A percentile compares a stretch with the other conserved stretches of the same genome.
phyloP scores from a whole-genome alignment of 23 tunicate species.

The Corella eumyota region DNA sequence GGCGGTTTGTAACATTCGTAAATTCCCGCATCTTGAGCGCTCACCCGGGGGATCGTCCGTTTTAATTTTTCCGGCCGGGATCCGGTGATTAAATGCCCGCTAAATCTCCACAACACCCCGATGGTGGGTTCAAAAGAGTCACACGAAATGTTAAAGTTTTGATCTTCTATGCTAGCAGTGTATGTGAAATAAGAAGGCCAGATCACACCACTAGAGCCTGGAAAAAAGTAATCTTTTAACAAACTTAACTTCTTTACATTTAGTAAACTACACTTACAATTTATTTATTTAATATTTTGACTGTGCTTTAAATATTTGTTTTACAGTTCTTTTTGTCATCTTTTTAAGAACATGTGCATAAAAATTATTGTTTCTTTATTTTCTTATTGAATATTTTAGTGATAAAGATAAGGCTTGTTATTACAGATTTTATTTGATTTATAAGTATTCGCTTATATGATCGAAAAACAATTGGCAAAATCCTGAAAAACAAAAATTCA shows the following conservation, averaged over 20 bases:
- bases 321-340: too few relatives aligned
- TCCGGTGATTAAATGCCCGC: slow-evolving; percentile 30
- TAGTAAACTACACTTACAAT: too few relatives aligned
- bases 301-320: too few relatives aligned
- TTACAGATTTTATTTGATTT: too few relatives aligned
- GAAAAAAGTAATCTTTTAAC: too few relatives aligned
- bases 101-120: slow-evolving; percentile 40
- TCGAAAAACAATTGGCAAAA: too few relatives aligned
- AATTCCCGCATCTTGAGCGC: slow-evolving; percentile 48
- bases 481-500: too few relatives aligned
- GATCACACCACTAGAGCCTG: slow-evolving; percentile 55
- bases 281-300: too few relatives aligned
- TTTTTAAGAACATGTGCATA: too few relatives aligned
- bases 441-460: too few relatives aligned
- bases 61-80: slow-evolving; percentile 4
- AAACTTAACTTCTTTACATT: too few relatives aligned
- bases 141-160: slow-evolving; percentile 22
- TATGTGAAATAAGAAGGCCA: slow-evolving; percentile 76
- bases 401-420: too few relatives aligned
- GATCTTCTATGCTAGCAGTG: slow-evolving; percentile 32
- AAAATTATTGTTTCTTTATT: neutral
- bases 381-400: neutral
- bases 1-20: slow-evolving; percentile 56
- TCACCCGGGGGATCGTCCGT: slow-evolving; percentile 13
- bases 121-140: slow-evolving; percentile 35